Evolutionary conservation across 1,140 invertebrate species (phyloP), one percentile per base, ranked within the genome.

Genomic region (Pseudoatta argentina): DNA sequence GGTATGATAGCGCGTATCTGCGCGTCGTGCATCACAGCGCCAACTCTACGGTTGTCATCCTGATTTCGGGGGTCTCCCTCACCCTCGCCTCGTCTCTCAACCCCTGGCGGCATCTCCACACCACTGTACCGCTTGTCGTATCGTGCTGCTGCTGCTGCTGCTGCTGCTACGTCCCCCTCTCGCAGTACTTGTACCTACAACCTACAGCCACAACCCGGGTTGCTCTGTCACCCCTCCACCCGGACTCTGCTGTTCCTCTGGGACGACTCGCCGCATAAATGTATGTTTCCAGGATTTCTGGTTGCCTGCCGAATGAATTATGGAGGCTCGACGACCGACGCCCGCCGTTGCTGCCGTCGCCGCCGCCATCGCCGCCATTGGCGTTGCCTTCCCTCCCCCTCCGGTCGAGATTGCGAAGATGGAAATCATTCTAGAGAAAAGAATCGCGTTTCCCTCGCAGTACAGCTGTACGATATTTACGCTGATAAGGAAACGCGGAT

Each of bases 1-100:
- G 92, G 92, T 91, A 91, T 88, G 93, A 94, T 93, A 94, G 88
- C 93, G 91, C 92, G 89, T 94, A 94, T 94, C 93, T 93, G 77
- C 27, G 72, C 86, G 87, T 87, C 92, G 93, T 93, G 91, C 92
- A 93, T 93, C 93, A 94, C 91, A 44, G 82, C 67, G 88, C 88
- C 91, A 91, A 94, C 93, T 94, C 93, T 90, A 93, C 93, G 90
- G 89, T 93, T 94, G 93, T 93, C 93, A 94, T 71, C 88, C 89
- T 91, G 91, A 92, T 92, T 93, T 90, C 86, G 85, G 86, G 51
- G 48, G 14, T 57, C 72, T 59, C 55, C 39, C 64, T 59, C 55
- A 5, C 44, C n/a, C 81, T 76, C 48, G 39, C n/a, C 73, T 67
- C 73, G 73, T 71, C 51, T 64, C 67, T 79, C 67, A 71, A 34